Evolutionary conservation across 2,888 invertebrate species (phyloP).

Genomic region (Gryllus longicercus): DNA sequence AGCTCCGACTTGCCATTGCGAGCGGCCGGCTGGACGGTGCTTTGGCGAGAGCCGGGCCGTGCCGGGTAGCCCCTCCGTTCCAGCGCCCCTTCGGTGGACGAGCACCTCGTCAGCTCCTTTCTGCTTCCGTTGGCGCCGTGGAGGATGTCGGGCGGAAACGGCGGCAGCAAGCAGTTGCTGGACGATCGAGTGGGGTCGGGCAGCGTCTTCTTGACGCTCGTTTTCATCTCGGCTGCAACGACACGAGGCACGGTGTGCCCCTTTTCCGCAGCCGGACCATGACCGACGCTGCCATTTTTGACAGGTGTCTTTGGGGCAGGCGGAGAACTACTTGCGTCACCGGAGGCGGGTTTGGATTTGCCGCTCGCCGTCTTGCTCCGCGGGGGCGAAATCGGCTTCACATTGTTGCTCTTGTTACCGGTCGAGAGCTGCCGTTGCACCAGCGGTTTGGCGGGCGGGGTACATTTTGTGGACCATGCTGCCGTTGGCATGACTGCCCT

Average conservation of each 20-base stretch:
- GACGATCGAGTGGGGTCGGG: neutral
- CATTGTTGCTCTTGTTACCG: neutral
- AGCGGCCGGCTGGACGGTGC: neutral
- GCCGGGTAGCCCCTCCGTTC: neutral
- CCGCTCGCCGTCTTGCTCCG: neutral
- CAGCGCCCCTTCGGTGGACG: neutral
- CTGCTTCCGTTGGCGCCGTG: neutral
- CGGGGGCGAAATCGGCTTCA: neutral
- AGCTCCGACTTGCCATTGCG: neutral
- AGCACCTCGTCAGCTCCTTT: neutral
- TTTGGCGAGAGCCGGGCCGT: neutral
- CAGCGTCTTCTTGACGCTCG: neutral
- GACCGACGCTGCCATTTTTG: neutral
- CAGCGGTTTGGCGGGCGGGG: neutral
- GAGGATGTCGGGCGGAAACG: neutral
- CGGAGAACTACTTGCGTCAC: neutral
- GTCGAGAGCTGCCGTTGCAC: neutral
- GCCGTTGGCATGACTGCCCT: neutral
- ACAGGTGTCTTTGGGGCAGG: neutral
- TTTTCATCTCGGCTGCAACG: conserved; percentile 28
- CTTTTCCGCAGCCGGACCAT: neutral
- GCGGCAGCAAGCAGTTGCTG: neutral
- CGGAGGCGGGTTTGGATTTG: neutral
- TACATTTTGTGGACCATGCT: neutral
- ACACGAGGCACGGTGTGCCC: conserved; percentile 21